Percentiles rank a stretch among this genome's conserved stretches.
Conservation (phyloP, 2,888 invertebrate species). For the Epistrophe grossulariae region DNA sequence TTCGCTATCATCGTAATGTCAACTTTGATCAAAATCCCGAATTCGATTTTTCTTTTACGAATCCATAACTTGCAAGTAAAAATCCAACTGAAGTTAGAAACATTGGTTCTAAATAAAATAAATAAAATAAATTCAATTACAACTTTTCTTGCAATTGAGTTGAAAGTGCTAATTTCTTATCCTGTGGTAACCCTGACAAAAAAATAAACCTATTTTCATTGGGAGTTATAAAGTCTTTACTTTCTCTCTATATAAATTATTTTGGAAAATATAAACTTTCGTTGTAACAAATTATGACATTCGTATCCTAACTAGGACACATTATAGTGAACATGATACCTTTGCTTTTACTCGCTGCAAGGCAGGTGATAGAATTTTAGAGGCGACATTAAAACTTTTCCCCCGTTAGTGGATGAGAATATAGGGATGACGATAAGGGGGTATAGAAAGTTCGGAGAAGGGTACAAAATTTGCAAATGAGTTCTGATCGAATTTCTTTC, state of each 20-base stretch:
- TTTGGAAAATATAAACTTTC: conserved; percentile 35
- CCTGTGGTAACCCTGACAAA: conserved; percentile 9
- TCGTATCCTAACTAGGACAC: conserved; percentile 52
- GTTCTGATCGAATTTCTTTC: conserved; percentile 55
- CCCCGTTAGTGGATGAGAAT: background rate
- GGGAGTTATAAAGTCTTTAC: background rate
- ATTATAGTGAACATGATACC: conserved; percentile 59
- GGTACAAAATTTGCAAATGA: conserved; percentile 48
- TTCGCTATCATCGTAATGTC: no score
- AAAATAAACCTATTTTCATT: background rate
- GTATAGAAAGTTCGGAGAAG: background rate
- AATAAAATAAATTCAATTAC: no score
- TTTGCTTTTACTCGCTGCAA: conserved; percentile 14
- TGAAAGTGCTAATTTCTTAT: no score
- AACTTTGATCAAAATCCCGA: no score
- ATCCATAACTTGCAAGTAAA: no score
- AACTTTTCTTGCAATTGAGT: no score
- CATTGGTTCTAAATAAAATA: no score
- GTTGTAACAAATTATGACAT: conserved; percentile 68
- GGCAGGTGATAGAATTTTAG: conserved; percentile 28
- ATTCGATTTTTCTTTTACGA: no score
- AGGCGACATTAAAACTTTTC: conserved; percentile 53
- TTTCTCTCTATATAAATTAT: background rate
- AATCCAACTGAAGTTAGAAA: no score
- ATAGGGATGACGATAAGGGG: background rate